Evolutionary conservation across 2,888 invertebrate species (phyloP).

Genomic region (Aleiodes leptofemur): DNA sequence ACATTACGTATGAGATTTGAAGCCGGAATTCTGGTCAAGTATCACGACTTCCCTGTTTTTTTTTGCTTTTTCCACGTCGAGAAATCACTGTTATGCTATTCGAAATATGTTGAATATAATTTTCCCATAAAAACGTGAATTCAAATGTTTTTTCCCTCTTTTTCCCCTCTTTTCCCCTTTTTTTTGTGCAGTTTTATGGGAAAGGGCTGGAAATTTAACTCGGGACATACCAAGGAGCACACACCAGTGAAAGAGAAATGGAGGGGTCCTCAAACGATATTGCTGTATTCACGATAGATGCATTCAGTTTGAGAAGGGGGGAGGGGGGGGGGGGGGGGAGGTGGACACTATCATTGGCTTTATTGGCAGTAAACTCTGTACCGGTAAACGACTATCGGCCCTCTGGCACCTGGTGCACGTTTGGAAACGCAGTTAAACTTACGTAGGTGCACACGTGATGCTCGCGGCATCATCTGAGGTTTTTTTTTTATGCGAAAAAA

Average conservation of each 20-base stretch:
- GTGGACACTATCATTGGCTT: constrained; percentile 70
- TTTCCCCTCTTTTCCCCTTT: not conserved
- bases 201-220: not conserved
- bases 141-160: not conserved
- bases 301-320: constrained; percentile 56
- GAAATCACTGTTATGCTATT: not conserved
- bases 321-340: constrained; percentile 49
- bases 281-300: constrained; percentile 66
- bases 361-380: constrained; percentile 70
- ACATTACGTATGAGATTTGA: not conserved
- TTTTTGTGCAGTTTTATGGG: constrained; percentile 47
- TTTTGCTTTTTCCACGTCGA: not conserved
- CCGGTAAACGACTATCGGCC: constrained; percentile 65
- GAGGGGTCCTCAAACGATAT: not conserved
- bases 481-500: too few relatives aligned
- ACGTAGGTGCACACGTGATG: constrained; percentile 52
- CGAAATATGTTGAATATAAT: not conserved
- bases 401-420: constrained; percentile 68
- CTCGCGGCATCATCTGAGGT: constrained; percentile 22
- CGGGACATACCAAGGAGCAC: not conserved
- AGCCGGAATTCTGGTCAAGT: not conserved
- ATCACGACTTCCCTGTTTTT: not conserved
- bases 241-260: not conserved
- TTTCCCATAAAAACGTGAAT: too few relatives aligned
- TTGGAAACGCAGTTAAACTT: constrained; percentile 68